Base-by-base conservation (phyloP, 2,888 invertebrate genomes). In the Temnothorax ravouxi region DNA sequence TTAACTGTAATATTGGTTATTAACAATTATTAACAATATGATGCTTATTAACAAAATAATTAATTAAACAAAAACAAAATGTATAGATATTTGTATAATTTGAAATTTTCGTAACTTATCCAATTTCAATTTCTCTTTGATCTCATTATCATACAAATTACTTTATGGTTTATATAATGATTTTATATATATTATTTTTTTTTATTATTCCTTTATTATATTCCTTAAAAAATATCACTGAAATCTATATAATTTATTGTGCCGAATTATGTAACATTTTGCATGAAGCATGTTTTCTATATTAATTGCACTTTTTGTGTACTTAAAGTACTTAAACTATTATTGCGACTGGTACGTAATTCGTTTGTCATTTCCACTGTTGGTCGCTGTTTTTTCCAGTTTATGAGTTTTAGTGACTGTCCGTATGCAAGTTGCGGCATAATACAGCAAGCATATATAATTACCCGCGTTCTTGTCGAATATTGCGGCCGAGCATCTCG, bases 1-100 rank as follows among this genome's bases (percentile, higher is more conserved):
- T 66, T 54, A 61, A 67, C 50, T 47, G 52, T 69, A 62, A 86
- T 84, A 86, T 85, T 76, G 87, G 59, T 75, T 52, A 66, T 21
- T 72, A n/a, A 64, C 25, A 64, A 82, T 29, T 29, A 29, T 29
- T 29, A 3, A 29, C 29, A 29, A 29, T 29, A 3, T 29, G 29
- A 29, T 29, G 3, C 3, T 29, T 29, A 29, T 29, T 29, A 82
- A 77, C 87, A 81, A 80, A 86, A 61, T 66, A 54, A 72, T 21
- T 69, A 38, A 34, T 76, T 50, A 9, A 25, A 50, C 9, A 6
- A n/a, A 18, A 34, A 18, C 11, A 47, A 38, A 50, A 64, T 76
- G 3, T 76, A 50, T 76, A 50, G 18, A 62, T 64, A 75, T 21
- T 47, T 47, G 4, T 34, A 50, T 21, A 50, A 47, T 47, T 61